Percentiles rank a stretch among this genome's conserved stretches.
phyloP scores from a whole-genome alignment of 2,113 vertebrate genomes.

The Ramphastos sulfuratus region DNA sequence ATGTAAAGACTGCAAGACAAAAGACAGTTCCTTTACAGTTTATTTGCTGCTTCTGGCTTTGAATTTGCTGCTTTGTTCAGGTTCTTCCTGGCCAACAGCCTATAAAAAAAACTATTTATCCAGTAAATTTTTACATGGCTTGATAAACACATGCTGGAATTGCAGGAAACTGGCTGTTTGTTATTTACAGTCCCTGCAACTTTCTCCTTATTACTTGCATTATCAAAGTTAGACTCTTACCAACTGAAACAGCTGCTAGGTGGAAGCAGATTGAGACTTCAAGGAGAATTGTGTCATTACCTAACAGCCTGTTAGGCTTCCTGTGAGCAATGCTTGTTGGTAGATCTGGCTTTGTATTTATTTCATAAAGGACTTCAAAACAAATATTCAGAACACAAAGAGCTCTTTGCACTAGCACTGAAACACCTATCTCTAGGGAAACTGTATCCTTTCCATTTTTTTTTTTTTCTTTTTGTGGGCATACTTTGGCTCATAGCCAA shows the following conservation, averaged over 20 bases:
- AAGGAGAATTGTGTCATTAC: neutral
- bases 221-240: neutral
- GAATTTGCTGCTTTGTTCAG: slow-evolving; percentile 34
- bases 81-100: slow-evolving; percentile 25
- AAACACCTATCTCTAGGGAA: neutral
- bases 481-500: neutral
- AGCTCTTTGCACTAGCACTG: neutral
- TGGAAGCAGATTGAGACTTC: neutral
- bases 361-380: neutral
- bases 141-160: slow-evolving; percentile 14
- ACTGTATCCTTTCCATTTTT: neutral
- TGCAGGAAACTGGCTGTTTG: slow-evolving; percentile 22
- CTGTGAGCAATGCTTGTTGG: neutral
- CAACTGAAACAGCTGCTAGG: slow-evolving; percentile 25
- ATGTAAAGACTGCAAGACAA: slow-evolving; percentile 21
- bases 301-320: neutral
- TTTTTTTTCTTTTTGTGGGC: neutral
- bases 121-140: neutral
- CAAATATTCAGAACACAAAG: neutral
- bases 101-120: neutral
- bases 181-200: slow-evolving; percentile 5
- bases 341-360: neutral
- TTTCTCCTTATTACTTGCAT: neutral
- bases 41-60: slow-evolving; percentile 9
- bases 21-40: neutral